Percentiles rank a stretch among this genome's conserved stretches.
Evolutionary conservation across 1,140 invertebrate genomes (phyloP).

Genomic region (Drosophila teissieri): DNA sequence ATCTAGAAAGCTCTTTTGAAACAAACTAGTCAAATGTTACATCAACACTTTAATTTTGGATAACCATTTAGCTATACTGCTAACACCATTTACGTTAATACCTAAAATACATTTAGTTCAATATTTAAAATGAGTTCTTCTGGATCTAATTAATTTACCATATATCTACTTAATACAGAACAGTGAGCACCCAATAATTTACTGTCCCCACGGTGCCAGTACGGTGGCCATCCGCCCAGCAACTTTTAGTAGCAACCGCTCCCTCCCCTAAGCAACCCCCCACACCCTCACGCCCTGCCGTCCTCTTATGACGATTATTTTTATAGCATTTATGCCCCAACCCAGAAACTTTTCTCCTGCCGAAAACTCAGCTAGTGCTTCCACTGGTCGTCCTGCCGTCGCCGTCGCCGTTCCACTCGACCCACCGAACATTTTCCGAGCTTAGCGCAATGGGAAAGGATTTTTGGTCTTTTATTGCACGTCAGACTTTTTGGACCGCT

Average conservation of each 20-base stretch:
- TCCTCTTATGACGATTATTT: conserved; percentile 79
- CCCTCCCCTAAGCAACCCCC: conserved; percentile 30
- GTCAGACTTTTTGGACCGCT: conserved; percentile 74
- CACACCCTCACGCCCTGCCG: conserved; percentile 18
- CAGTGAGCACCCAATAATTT: background rate
- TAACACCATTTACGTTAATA: too few relatives aligned
- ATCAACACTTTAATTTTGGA: too few relatives aligned
- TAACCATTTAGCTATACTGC: too few relatives aligned
- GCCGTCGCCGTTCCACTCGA: conserved; percentile 8
- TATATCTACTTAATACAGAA: background rate
- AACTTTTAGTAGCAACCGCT: background rate
- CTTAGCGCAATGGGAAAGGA: conserved; percentile 82
- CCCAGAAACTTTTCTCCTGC: conserved; percentile 53
- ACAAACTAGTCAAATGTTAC: too few relatives aligned
- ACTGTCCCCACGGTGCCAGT: conserved; percentile 31
- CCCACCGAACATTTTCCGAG: conserved; percentile 58
- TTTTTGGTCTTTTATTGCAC: conserved; percentile 83
- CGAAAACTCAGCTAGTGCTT: conserved; percentile 64
- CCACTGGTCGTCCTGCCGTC: conserved; percentile 6
- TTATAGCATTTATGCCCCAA: conserved; percentile 49
- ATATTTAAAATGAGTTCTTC: too few relatives aligned
- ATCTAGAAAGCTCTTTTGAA: too few relatives aligned
- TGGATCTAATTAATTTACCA: too few relatives aligned
- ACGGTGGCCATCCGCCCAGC: conserved; percentile 13
- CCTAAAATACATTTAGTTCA: too few relatives aligned